Evolutionary conservation across 2,797 vertebrate species (phyloP).

Genomic region (Pitangus sulphuratus): DNA sequence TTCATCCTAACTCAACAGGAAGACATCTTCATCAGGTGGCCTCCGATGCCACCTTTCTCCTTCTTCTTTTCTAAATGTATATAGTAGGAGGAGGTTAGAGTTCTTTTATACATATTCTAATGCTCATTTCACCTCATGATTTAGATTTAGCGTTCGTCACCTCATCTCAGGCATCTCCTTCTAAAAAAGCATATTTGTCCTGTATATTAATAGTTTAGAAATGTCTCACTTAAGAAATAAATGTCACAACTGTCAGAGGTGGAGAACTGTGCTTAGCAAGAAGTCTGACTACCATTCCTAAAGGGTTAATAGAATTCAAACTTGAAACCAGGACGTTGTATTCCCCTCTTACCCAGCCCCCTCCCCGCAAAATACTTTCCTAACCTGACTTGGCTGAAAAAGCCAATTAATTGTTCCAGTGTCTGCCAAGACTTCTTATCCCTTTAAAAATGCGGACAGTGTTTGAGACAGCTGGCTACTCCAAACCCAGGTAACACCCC

Average conservation of each 20-base stretch:
- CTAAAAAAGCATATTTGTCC: neutral
- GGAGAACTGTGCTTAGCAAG: neutral
- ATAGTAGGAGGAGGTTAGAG: neutral
- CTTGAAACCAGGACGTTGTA: conserved; percentile 56
- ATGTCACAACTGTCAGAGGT: neutral
- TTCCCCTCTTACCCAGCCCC: neutral
- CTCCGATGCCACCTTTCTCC: neutral
- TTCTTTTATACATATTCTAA: neutral
- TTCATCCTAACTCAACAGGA: neutral
- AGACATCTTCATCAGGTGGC: neutral
- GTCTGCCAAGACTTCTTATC: conserved; percentile 69
- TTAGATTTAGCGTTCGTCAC: neutral
- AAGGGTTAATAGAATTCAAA: conserved; percentile 66
- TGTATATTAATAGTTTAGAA: neutral
- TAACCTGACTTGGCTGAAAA: conserved; percentile 75
- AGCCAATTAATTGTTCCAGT: conserved; percentile 75
- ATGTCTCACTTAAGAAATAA: neutral
- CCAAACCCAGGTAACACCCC: conserved; percentile 59
- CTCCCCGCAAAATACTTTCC: conserved; percentile 68
- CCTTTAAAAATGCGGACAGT: conserved; percentile 46
- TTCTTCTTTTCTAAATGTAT: neutral
- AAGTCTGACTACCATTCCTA: conserved; percentile 27
- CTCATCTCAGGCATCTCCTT: neutral
- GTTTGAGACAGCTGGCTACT: conserved; percentile 64
- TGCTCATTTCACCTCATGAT: neutral